These are phyloP conservation scores for Adelosebastes latens DNA, from an alignment of 2,797 vertebrate species.

Conservation along the genomic window DNA sequence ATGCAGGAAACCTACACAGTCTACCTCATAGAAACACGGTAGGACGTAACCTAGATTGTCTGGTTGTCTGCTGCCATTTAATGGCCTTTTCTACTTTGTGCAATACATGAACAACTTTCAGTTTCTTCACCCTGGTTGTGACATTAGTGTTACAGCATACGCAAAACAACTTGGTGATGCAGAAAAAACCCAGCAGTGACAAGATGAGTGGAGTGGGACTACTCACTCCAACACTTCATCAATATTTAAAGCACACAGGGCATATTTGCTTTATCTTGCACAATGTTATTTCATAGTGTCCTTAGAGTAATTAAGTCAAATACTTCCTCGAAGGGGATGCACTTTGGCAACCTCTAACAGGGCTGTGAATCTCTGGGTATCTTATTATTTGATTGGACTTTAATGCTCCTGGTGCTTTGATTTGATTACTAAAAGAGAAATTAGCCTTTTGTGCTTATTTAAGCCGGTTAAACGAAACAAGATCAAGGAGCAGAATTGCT, in stretches of 20 bases:
- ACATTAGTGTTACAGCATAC: neutral
- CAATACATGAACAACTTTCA: neutral
- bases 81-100: neutral
- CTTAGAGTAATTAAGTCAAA: neutral
- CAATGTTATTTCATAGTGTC: neutral
- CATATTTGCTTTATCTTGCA: neutral
- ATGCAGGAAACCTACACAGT: constrained; percentile 97
- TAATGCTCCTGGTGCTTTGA: neutral
- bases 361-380: neutral
- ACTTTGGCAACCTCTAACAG: neutral
- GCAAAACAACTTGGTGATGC: neutral
- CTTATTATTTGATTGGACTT: neutral
- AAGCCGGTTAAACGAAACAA: neutral
- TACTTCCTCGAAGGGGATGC: neutral
- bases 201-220: neutral
- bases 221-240: neutral
- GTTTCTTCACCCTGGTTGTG: neutral
- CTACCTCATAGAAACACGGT: constrained; percentile 98
- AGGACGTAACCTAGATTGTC: constrained; percentile 16
- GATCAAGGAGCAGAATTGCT: neutral
- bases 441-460: neutral
- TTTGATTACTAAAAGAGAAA: neutral
- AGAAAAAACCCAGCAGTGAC: neutral
- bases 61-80: neutral
- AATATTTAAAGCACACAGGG: neutral